Evolutionary conservation across 2,888 invertebrate species (phyloP).

Genomic region (Heliconius cydno): DNA sequence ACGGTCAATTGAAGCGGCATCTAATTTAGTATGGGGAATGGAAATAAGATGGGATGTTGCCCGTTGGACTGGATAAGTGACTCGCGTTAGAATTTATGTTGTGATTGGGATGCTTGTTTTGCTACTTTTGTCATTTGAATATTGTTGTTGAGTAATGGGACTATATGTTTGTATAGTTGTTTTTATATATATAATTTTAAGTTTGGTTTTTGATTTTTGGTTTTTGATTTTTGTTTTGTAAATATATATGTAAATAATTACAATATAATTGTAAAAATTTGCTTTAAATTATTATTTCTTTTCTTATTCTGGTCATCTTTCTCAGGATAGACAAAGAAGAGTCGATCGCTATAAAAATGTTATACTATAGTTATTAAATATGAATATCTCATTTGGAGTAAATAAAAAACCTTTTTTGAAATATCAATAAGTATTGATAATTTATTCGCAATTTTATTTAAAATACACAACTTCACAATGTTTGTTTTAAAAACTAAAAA

Average conservation of each 20-base stretch:
- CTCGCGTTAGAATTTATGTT: conserved; percentile 21
- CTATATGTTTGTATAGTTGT: neutral
- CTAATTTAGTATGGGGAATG: conserved; percentile 56
- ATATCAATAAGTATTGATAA: conserved; percentile 82
- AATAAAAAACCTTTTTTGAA: conserved; percentile 59
- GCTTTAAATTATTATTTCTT: neutral
- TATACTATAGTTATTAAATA: neutral
- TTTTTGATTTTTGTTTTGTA: neutral
- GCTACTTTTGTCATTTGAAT: conserved; percentile 15
- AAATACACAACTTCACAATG: conserved; percentile 84
- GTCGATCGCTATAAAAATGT: neutral
- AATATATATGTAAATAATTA: too few species aligned
- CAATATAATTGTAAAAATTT: too few species aligned
- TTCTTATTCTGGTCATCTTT: neutral
- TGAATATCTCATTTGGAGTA: conserved; percentile 2
- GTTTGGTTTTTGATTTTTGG: neutral
- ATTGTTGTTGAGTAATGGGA: neutral
- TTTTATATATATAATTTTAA: neutral
- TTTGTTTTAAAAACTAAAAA: conserved; percentile 82
- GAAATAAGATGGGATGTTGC: conserved; percentile 41
- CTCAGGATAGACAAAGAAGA: too few species aligned
- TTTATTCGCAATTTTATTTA: conserved; percentile 84
- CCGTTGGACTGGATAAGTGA: conserved; percentile 43
- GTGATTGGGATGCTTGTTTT: neutral
- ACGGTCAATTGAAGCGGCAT: conserved; percentile 75